A percentile compares a stretch with the other conserved stretches of the same genome.
Evolutionary conservation across 2,797 vertebrate genomes (phyloP).

Genomic region (Chaunax sp.): DNA sequence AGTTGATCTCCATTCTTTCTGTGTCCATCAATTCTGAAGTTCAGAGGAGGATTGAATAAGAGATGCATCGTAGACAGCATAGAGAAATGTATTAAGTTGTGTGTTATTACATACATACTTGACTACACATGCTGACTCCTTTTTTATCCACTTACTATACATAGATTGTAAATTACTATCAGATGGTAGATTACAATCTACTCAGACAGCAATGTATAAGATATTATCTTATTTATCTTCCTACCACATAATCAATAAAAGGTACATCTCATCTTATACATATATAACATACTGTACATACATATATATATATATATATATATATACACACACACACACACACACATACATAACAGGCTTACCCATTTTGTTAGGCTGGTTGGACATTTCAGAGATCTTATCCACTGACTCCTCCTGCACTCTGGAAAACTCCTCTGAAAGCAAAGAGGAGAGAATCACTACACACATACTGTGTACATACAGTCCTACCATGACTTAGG

Average conservation of each 20-base stretch:
- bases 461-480: neutral
- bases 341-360: neutral
- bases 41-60: slow-evolving; percentile 1
- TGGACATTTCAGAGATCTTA: slow-evolving; percentile 85
- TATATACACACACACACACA: no score
- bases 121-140: no score
- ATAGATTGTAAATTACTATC: no score
- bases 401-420: slow-evolving; percentile 91
- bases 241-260: no score
- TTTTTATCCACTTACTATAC: no score
- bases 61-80: neutral
- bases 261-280: no score
- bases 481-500: neutral
- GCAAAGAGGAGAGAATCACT: slow-evolving; percentile 19
- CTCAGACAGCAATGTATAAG: no score
- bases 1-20: slow-evolving; percentile 86
- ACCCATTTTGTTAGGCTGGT: slow-evolving; percentile 71
- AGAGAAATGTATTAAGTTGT: neutral
- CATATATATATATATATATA: neutral
- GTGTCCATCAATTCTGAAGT: slow-evolving; percentile 77
- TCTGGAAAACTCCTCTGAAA: slow-evolving; percentile 95
- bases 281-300: no score
- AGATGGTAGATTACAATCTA: no score
- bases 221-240: no score
- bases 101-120: neutral